These are phyloP conservation scores for Lethenteron camtschaticum DNA, from an alignment of 2,113 vertebrate genomes.

Conservation along the genomic window DNA sequence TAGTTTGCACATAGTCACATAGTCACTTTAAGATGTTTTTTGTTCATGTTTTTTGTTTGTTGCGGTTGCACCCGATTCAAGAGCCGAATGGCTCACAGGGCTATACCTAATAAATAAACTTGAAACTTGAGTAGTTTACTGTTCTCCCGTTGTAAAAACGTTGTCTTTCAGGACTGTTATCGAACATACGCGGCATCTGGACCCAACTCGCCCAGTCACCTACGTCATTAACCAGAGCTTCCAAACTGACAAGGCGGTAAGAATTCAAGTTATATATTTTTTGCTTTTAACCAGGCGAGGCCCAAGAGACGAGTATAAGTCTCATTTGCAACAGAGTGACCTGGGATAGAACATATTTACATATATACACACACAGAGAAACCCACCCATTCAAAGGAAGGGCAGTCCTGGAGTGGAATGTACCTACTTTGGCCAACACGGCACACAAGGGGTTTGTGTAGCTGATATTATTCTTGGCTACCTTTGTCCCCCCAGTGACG, in stretches of 20 bases:
- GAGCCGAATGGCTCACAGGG: too few species aligned
- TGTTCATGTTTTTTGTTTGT: neutral
- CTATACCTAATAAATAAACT: neutral
- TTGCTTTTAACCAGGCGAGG: too few species aligned
- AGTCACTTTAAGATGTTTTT: neutral
- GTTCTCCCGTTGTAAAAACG: neutral
- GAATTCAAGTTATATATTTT: slow-evolving; percentile 16
- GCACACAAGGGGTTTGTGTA: too few species aligned
- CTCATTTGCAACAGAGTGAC: too few species aligned
- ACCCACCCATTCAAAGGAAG: neutral
- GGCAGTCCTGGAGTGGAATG: neutral
- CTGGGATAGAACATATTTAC: neutral
- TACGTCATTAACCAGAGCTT: slow-evolving; percentile 39
- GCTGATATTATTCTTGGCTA: too few species aligned
- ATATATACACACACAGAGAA: neutral
- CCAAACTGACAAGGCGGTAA: slow-evolving; percentile 50
- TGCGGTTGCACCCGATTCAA: too few species aligned
- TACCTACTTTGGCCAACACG: too few species aligned
- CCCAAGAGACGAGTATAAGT: too few species aligned
- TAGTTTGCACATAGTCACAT: neutral
- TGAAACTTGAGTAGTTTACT: neutral
- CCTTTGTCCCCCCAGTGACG: too few species aligned
- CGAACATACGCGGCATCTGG: slow-evolving; percentile 47
- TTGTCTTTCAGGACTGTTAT: slow-evolving; percentile 41
- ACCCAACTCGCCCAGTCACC: slow-evolving; percentile 56